These are phyloP conservation scores for Dufourea novaeangliae DNA, from an alignment of 1,140 invertebrate genomes.

Conservation along the genomic window DNA sequence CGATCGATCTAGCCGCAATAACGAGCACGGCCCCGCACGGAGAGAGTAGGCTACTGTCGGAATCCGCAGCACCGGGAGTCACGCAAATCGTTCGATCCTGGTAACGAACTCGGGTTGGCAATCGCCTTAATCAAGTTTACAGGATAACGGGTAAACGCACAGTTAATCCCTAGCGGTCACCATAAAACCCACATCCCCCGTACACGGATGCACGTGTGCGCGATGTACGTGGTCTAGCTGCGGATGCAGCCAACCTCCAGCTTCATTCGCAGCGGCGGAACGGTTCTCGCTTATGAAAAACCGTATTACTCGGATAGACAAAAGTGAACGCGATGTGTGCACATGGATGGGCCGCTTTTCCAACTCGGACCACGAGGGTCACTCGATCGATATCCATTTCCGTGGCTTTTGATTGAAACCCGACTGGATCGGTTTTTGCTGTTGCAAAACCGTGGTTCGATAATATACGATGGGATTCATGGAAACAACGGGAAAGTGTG, in stretches of 20 bases:
- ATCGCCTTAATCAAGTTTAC: conserved; percentile 66
- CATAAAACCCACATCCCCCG: conserved; percentile 35
- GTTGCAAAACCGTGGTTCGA: neutral
- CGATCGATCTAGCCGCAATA: conserved; percentile 40
- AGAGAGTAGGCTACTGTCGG: neutral
- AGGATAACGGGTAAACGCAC: conserved; percentile 60
- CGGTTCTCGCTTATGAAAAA: conserved; percentile 9
- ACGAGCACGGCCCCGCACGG: conserved; percentile 1
- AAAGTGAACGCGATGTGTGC: conserved; percentile 29
- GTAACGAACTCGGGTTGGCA: conserved; percentile 56
- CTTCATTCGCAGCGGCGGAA: too few species aligned
- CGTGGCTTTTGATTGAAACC: conserved; percentile 30
- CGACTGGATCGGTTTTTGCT: conserved; percentile 13
- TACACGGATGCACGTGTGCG: neutral
- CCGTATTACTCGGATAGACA: neutral
- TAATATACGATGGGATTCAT: neutral
- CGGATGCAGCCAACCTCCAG: neutral
- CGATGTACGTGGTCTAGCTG: neutral
- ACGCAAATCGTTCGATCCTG: conserved; percentile 58
- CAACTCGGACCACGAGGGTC: neutral
- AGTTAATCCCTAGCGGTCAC: conserved; percentile 48
- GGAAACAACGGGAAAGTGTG: neutral
- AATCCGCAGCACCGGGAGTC: conserved; percentile 33
- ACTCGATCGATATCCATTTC: conserved; percentile 38
- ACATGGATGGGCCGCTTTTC: neutral